These are phyloP conservation scores for Lagothrix lagotricha DNA, from an alignment of 2,797 vertebrate genomes.

Conservation along the genomic window DNA sequence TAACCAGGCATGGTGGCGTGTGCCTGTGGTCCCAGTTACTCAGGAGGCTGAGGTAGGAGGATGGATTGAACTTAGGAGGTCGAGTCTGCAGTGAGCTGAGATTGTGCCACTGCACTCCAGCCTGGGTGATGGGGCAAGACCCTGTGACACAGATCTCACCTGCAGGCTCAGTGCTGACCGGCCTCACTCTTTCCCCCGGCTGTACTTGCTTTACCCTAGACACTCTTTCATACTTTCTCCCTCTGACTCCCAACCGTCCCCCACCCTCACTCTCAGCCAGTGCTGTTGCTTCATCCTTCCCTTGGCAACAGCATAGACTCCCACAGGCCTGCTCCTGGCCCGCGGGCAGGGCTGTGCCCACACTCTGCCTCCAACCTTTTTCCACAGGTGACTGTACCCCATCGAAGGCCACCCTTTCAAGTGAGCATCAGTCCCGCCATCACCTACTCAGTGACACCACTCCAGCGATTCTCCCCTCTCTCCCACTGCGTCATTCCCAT, in stretches of 20 bases:
- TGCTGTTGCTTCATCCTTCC: not conserved
- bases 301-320: not conserved
- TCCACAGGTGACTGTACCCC: not conserved
- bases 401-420: not conserved
- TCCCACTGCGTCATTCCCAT: not conserved
- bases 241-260: not conserved
- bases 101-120: not conserved
- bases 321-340: too few relatives aligned
- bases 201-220: not conserved
- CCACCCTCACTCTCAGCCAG: not conserved
- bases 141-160: not conserved
- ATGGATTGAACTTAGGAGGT: not conserved
- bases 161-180: not conserved
- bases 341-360: not conserved
- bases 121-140: not conserved
- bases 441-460: not conserved
- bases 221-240: not conserved
- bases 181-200: rapidly evolving
- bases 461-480: not conserved
- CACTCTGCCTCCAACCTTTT: not conserved
- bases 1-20: not conserved
- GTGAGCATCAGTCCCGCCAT: not conserved
- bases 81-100: not conserved
- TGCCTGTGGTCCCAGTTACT: not conserved
- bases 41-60: not conserved